phyloP scores from a whole-genome alignment of 2,797 vertebrate species.

The Urophycis tenuis region DNA sequence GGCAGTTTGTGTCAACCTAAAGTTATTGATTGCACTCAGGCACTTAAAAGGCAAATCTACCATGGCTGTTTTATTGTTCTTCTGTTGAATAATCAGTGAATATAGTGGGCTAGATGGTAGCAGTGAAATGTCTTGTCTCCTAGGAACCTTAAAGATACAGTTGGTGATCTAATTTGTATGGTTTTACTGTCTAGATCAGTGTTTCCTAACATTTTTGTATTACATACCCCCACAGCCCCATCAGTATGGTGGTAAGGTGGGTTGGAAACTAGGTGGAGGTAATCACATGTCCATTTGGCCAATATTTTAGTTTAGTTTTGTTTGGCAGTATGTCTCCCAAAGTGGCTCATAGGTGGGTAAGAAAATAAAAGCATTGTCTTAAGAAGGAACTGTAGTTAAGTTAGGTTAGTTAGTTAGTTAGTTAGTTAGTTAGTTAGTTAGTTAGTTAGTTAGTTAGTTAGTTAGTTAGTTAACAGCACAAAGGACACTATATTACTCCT shows the following conservation, averaged over 20 bases:
- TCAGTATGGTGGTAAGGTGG: neutral
- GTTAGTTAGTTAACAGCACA: too few species aligned
- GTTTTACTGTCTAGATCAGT: neutral
- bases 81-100: neutral
- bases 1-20: neutral
- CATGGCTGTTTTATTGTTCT: neutral
- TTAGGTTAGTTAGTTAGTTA: too few species aligned
- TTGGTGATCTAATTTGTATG: neutral
- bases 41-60: neutral
- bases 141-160: neutral
- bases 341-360: neutral
- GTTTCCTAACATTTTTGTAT: neutral
- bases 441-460: too few species aligned
- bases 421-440: too few species aligned
- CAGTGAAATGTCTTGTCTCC: neutral
- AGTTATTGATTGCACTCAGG: neutral
- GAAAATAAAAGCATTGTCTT: too few species aligned
- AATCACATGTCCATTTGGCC: neutral
- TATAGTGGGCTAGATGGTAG: neutral
- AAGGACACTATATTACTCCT: too few species aligned
- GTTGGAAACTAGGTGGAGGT: neutral
- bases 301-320: neutral
- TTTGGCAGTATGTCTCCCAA: neutral
- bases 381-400: too few species aligned
- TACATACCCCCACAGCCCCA: too few species aligned